phyloP scores from a whole-genome alignment of 2,113 vertebrate genomes.

The Grammomys surdaster region DNA sequence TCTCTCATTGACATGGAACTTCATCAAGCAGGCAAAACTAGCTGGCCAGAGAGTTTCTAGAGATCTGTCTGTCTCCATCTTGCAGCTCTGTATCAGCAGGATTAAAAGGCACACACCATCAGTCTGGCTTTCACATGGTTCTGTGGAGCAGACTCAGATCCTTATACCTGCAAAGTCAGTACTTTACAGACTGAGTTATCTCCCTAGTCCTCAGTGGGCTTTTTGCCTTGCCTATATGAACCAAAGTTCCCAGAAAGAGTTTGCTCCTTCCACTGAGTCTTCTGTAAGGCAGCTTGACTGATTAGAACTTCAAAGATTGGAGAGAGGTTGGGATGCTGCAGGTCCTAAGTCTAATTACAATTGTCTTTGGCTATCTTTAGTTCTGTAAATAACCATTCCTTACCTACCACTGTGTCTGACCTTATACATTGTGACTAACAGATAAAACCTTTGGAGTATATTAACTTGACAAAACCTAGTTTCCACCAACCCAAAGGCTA shows the following conservation, averaged over 20 bases:
- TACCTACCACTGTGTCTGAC: not conserved
- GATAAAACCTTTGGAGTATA: not conserved
- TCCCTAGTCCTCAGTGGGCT: not conserved
- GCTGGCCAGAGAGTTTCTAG: not conserved
- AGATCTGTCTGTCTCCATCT: not conserved
- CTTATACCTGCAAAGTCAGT: not conserved
- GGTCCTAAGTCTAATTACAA: not conserved
- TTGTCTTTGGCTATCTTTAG: not conserved
- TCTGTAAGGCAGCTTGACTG: not conserved
- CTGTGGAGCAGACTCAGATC: not conserved
- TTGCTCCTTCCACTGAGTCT: not conserved
- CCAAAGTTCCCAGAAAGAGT: not conserved
- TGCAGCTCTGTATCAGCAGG: not conserved
- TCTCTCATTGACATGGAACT: not conserved
- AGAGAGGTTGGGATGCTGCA: not conserved
- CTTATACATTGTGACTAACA: not conserved
- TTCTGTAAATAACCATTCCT: not conserved
- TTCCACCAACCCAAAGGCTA: not conserved
- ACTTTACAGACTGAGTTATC: not conserved
- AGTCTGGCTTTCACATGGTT: not conserved
- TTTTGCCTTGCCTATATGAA: not conserved
- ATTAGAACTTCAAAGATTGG: not conserved
- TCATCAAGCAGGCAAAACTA: not conserved
- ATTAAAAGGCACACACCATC: not conserved
- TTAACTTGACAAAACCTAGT: constrained; percentile 11